Base-by-base conservation (phyloP, 2,113 vertebrate genomes). In the Paramisgurnus dabryanus region DNA sequence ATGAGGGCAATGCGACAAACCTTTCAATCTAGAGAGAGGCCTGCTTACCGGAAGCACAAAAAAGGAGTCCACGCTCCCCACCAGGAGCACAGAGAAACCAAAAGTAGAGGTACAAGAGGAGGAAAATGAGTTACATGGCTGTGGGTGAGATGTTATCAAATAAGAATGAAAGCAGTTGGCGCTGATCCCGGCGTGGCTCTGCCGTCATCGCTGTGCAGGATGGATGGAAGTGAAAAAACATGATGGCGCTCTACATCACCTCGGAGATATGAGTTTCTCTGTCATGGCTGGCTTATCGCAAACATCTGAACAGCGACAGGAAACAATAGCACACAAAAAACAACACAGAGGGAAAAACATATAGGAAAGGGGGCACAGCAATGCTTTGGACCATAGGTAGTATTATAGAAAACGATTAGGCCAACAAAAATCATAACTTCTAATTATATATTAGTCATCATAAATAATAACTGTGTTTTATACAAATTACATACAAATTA, bases 101-200 rank as follows among this genome's bases (percentile, higher is more conserved):
- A 6, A 5, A 58, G 39, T 11, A 78, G 76, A 60, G n/a, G 50
- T 57, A 57, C 18, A 57, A 55, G 10, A 72, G 79, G 65, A 87
- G 80, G 60, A 40, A 69, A 58, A 84, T 17, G 71, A 53, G 45
- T 87, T 87, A 86, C 87, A 89, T 87, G 87, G 86, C 89, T 86
- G 88, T 87, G 87, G 90, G 63, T 76, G 78, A 87, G 88, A 89
- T 90, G 81, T 89, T 90, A 91, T 91, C 89, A 88, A 86, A 86
- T 91, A 87, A 90, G 89, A 90, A 89, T 89, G 88, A 88, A 90
- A 88, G 84, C 85, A 85, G 80, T 89, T 87, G 87, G 88, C 86
- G 72, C 78, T 6, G 27, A 87, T 89, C 86, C 86, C 87, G 80
- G 88, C 78, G 64, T 73, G 67, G 53, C 80, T 78, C 58, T 63